These are phyloP conservation scores for Aphaenogaster floridana DNA, from an alignment of 1,140 invertebrate genomes.

Conservation along the genomic window DNA sequence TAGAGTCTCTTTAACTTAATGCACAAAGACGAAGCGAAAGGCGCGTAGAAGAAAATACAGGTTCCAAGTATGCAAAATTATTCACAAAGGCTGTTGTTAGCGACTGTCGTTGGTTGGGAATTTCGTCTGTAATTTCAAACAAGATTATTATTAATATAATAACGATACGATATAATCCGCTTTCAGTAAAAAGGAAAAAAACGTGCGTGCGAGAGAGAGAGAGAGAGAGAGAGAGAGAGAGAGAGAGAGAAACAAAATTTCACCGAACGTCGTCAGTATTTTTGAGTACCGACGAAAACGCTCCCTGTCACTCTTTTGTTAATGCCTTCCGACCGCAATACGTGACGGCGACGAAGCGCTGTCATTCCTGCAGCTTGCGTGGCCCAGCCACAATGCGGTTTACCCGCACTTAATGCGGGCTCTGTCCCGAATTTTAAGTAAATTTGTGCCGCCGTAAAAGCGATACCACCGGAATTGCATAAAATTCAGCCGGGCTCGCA, in stretches of 20 bases:
- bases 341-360: conserved; percentile 58
- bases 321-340: conserved; percentile 47
- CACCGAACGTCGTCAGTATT: conserved; percentile 14
- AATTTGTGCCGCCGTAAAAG: conserved; percentile 58
- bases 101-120: neutral
- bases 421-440: conserved; percentile 58
- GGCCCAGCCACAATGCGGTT: conserved; percentile 51
- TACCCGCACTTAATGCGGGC: conserved; percentile 48
- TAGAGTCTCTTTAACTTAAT: conserved; percentile 56
- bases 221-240: too few relatives aligned
- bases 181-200: neutral
- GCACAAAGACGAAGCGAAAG: conserved; percentile 33
- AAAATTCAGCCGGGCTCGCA: conserved; percentile 33
- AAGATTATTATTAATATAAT: conserved; percentile 5
- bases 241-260: conserved; percentile 9
- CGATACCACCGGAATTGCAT: conserved; percentile 48
- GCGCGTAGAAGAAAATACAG: conserved; percentile 42
- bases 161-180: neutral
- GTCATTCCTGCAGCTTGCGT: conserved; percentile 43
- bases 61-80: conserved; percentile 19
- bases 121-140: neutral
- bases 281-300: conserved; percentile 18
- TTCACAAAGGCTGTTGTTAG: conserved; percentile 17
- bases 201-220: too few relatives aligned
- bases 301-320: conserved; percentile 45